phyloP scores from a whole-genome alignment of 2,888 invertebrate species.

The Eucera pruinosa region DNA sequence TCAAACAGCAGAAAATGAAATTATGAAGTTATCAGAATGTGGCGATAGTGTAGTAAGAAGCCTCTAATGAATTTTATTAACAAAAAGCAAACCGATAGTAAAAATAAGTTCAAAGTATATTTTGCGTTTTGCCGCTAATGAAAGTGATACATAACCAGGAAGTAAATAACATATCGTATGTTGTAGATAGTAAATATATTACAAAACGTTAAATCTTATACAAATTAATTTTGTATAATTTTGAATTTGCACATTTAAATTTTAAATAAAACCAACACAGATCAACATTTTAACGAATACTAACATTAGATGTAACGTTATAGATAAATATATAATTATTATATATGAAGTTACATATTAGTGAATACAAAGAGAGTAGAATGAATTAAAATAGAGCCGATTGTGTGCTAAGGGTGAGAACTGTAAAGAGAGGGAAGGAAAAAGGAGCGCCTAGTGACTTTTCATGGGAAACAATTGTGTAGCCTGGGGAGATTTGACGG shows the following conservation, averaged over 20 bases:
- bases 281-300: too few relatives aligned
- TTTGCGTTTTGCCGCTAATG: too few relatives aligned
- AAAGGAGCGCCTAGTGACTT: slow-evolving; percentile 67
- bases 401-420: slow-evolving; percentile 4
- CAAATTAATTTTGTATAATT: too few relatives aligned
- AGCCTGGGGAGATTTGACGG: slow-evolving; percentile 79
- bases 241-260: too few relatives aligned
- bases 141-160: too few relatives aligned
- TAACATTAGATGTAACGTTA: too few relatives aligned
- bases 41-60: background rate
- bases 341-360: background rate
- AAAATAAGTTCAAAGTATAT: background rate
- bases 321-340: too few relatives aligned
- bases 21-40: background rate
- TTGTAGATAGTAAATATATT: too few relatives aligned
- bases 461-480: slow-evolving; percentile 67
- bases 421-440: background rate
- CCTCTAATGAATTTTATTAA: slow-evolving; percentile 4
- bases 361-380: background rate
- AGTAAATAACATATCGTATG: too few relatives aligned
- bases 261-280: too few relatives aligned
- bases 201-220: too few relatives aligned
- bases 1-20: background rate
- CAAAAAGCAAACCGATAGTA: background rate
- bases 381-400: background rate